These are phyloP conservation scores for Cephalotes varians DNA, from an alignment of 2,888 invertebrate genomes.

Conservation along the genomic window DNA sequence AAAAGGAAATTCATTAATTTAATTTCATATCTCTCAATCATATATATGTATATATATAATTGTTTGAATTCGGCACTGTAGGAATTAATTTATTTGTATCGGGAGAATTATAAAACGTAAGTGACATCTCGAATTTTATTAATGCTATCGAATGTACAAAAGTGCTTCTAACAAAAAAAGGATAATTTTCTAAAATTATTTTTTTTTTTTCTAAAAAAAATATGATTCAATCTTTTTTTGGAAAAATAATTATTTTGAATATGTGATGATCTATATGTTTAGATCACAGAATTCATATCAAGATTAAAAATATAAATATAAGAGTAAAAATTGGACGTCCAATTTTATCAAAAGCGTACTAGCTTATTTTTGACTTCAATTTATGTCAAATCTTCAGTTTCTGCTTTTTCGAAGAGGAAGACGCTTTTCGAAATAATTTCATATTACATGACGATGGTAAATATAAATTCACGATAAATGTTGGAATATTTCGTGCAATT, in stretches of 20 bases:
- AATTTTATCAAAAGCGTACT: not conserved
- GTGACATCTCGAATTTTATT: not conserved
- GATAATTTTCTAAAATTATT: not conserved
- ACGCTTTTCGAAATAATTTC: not conserved
- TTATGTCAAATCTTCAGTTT: not conserved
- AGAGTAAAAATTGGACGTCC: not conserved
- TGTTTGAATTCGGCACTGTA: not conserved
- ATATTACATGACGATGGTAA: not conserved
- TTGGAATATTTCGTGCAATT: not conserved
- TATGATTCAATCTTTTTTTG: no score
- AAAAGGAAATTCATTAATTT: not conserved
- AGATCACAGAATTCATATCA: not conserved
- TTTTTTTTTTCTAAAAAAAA: not conserved
- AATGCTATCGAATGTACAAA: not conserved
- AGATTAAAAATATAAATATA: not conserved
- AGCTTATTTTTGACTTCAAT: not conserved
- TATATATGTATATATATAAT: not conserved
- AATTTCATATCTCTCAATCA: not conserved
- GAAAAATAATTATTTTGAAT: not conserved
- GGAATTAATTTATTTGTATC: not conserved
- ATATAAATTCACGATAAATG: conserved; percentile 9
- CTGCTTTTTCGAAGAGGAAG: no score
- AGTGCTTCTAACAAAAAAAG: not conserved
- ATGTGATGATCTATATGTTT: not conserved
- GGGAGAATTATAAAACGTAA: not conserved